A percentile compares a stretch with the other conserved stretches of the same genome.
phyloP scores from a whole-genome alignment of 2,113 vertebrate species.

The Ailuropoda melanoleuca region DNA sequence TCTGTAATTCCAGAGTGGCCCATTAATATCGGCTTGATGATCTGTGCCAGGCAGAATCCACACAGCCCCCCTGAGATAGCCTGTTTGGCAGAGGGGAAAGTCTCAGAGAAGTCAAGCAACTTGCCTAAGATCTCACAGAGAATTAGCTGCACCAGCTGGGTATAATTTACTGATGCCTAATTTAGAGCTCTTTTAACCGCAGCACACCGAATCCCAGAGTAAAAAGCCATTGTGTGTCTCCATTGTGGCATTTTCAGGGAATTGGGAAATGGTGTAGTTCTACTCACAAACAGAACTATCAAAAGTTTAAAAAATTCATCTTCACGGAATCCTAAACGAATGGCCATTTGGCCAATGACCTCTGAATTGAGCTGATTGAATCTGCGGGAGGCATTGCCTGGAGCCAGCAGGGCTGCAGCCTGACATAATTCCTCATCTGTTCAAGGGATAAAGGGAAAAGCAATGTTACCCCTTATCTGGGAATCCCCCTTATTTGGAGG shows the following conservation, averaged over 20 bases:
- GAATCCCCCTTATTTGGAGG: conserved; percentile 34
- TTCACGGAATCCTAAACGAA: not conserved
- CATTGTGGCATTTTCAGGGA: not conserved
- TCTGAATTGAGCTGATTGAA: not conserved
- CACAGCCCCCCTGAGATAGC: not conserved
- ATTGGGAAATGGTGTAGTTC: not conserved
- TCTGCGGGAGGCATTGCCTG: not conserved
- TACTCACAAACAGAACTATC: not conserved
- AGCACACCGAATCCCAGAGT: not conserved
- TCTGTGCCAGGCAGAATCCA: not conserved
- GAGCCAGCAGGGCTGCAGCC: not conserved
- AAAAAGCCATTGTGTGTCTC: not conserved
- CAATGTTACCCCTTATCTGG: conserved; percentile 39
- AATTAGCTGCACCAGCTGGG: not conserved
- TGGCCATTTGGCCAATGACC: not conserved
- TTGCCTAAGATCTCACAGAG: not conserved
- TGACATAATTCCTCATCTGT: conserved; percentile 22
- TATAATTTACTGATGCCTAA: not conserved
- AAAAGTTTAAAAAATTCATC: not conserved
- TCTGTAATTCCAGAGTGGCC: not conserved
- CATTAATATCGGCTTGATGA: not conserved
- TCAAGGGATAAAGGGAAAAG: not conserved
- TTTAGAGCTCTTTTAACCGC: not conserved
- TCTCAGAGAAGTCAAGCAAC: not conserved
- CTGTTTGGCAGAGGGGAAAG: not conserved